Conservation (phyloP, 92 coral and sea anemone genomes). For the Anthopleura xanthogrammica region DNA sequence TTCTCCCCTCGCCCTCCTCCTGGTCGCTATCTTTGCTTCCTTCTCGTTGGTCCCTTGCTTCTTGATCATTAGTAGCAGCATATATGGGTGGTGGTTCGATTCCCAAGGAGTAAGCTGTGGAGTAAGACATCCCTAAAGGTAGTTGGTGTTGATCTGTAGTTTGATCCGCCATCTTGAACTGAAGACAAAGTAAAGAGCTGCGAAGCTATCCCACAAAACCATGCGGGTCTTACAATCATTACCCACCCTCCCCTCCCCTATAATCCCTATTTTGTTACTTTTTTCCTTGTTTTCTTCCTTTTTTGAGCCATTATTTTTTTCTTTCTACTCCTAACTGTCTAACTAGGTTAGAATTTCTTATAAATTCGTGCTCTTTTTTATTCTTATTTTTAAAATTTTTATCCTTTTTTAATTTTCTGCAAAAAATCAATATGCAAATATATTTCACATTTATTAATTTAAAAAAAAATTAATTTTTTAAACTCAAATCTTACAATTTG, state of each 20-base stretch:
- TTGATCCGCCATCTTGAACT: constrained; percentile 18
- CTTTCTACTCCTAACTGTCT: background rate
- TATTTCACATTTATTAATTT: too few relatives aligned
- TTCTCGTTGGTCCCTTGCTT: constrained; percentile 70
- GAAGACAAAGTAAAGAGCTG: background rate
- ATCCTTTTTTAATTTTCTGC: too few relatives aligned
- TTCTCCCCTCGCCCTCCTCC: constrained; percentile 80
- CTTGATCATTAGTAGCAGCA: constrained; percentile 41
- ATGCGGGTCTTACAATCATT: background rate
- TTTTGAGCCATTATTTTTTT: background rate
- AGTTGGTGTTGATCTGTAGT: constrained; percentile 22
- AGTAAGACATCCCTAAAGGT: constrained; percentile 40
- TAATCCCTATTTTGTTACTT: background rate
- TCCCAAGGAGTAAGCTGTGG: constrained; percentile 38
- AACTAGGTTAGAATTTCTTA: too few relatives aligned
- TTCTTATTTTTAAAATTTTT: too few relatives aligned
- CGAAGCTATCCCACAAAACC: constrained; percentile 11
- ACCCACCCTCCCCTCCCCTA: constrained; percentile 3
- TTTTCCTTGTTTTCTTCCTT: background rate
- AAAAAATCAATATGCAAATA: too few relatives aligned
- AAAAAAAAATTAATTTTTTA: too few relatives aligned
- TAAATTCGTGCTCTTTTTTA: too few relatives aligned
- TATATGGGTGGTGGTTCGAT: constrained; percentile 3
- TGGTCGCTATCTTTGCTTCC: constrained; percentile 93
- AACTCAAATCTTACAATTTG: too few relatives aligned